Evolutionary conservation across 2,113 vertebrate genomes (phyloP), one percentile per base, ranked within the genome.

Genomic region (Charadrius vociferus): DNA sequence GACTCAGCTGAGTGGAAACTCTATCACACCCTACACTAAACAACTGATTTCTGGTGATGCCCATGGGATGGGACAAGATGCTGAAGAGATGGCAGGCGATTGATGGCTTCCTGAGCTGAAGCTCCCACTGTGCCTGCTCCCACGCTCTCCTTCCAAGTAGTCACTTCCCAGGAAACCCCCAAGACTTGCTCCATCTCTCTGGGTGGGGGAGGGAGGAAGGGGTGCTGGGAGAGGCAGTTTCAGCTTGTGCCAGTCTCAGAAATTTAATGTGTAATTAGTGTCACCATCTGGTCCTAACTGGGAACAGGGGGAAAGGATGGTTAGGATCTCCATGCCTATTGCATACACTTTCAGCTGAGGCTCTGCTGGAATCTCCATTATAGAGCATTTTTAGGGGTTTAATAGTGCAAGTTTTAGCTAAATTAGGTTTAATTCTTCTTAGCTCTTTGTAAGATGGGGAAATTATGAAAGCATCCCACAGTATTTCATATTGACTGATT

Each of bases 101-200:
- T 45, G 41, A 68, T 18, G 4, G 6, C 18, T 85, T 85, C 12
- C 8, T 23, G 47, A 82, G 56, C 9, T 1, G 19, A 47, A 86
- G 15, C 4, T 67, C 53, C 14, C 21, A 14, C 7, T 17, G 6
- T 18, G 23, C 4, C 6, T 14, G 8, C 14, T 79, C 20, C 20
- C 0, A 0, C 1, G 1, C 8, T 90, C 56, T 62, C 29, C 8
- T 85, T 66, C 22, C 1, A 1, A n/a, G 5, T 22, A 12, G 22
- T 26, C 13, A 32, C 47, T 32, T 32, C 14, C 32, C 20, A 67
- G 37, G 14, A 75, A 90, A 79, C 2, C 20, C 34, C 14, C 50
- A 43, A 47, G 18, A 32, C 23, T 58, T 65, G 10, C 9, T 70
- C 22, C 10, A 5, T 5, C 6, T 36, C 11, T 61, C 29, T 70